Evolutionary conservation across 2,797 vertebrate species (phyloP).

Genomic region (Sebastes cheni): DNA sequence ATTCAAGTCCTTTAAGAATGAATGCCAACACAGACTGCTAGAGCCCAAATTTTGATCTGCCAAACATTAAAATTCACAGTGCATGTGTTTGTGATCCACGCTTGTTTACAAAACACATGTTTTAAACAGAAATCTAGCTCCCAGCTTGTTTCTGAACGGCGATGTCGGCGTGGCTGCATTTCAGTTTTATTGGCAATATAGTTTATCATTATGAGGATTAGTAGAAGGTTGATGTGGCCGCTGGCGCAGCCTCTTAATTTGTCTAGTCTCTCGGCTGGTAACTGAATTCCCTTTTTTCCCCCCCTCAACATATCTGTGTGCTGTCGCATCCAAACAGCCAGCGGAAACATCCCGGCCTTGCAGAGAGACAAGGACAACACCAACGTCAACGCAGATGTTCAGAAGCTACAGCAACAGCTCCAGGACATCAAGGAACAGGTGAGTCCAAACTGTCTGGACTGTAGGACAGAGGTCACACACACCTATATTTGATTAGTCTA

Average conservation of each 20-base stretch:
- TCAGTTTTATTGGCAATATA: slow-evolving; percentile 27
- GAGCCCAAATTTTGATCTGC: background rate
- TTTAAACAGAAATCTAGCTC: background rate
- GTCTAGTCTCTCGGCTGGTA: slow-evolving; percentile 1
- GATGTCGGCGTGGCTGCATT: slow-evolving; percentile 15
- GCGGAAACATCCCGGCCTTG: slow-evolving; percentile 94
- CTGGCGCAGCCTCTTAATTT: background rate
- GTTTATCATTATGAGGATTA: slow-evolving; percentile 23
- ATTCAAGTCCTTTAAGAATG: slow-evolving; percentile 20
- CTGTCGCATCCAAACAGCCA: slow-evolving; percentile 81
- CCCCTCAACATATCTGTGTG: background rate
- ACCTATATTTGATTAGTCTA: too few relatives aligned
- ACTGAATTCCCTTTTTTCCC: background rate
- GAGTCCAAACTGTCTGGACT: background rate
- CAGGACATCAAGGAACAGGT: slow-evolving; percentile 99
- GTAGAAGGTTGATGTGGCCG: slow-evolving; percentile 26
- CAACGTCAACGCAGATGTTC: slow-evolving; percentile 98
- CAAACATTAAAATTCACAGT: slow-evolving; percentile 15
- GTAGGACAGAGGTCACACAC: background rate
- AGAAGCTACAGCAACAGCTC: slow-evolving; percentile 97
- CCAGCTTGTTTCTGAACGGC: slow-evolving; percentile 25
- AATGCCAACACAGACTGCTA: slow-evolving; percentile 15
- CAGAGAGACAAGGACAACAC: slow-evolving; percentile 99
- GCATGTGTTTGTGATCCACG: slow-evolving; percentile 38
- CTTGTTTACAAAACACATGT: slow-evolving; percentile 24